Conservation (phyloP, 2,113 vertebrate species). For the Rynchops niger region DNA sequence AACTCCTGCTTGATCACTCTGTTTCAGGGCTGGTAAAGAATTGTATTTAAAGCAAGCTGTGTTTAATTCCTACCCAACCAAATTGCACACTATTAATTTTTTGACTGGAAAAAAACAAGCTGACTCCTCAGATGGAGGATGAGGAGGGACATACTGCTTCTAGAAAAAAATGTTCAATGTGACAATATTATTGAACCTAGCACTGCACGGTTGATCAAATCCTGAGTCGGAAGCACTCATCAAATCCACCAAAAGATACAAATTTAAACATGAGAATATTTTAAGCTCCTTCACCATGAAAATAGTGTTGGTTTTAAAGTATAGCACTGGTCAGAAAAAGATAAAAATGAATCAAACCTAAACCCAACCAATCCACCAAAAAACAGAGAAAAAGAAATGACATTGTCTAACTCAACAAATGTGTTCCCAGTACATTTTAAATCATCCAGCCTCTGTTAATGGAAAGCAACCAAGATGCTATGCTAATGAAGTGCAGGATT, state of each 20-base stretch:
- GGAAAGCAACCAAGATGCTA: neutral
- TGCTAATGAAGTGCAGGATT: neutral
- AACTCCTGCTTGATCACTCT: neutral
- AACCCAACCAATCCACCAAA: neutral
- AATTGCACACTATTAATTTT: neutral
- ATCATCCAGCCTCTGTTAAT: neutral
- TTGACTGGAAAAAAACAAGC: neutral
- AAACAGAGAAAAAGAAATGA: neutral
- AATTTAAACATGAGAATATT: neutral
- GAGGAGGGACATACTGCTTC: neutral
- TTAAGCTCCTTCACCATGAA: neutral
- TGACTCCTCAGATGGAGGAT: neutral
- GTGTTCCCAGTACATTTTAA: neutral
- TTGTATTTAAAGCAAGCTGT: neutral
- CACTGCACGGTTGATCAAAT: neutral
- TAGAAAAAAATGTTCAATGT: neutral
- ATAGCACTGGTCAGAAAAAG: neutral
- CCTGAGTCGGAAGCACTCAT: neutral
- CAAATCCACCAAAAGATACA: neutral
- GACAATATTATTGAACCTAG: neutral
- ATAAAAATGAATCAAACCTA: neutral
- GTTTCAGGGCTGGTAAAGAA: neutral
- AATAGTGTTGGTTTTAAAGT: neutral
- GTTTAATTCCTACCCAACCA: neutral
- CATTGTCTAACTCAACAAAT: neutral